These are phyloP conservation scores for Lepus timidus DNA, from an alignment of 2,113 vertebrate genomes.

Conservation along the genomic window DNA sequence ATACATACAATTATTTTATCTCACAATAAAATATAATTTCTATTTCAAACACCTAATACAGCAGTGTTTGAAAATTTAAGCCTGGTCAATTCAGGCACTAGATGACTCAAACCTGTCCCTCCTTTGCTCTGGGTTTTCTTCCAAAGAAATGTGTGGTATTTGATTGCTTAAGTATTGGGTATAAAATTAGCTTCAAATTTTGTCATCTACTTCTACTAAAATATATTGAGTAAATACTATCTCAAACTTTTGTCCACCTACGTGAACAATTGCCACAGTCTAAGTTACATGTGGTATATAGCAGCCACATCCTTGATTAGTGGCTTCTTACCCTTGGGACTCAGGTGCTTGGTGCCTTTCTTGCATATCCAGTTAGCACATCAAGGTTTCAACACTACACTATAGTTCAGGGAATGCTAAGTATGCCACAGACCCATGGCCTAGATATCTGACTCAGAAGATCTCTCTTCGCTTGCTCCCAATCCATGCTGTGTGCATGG, in stretches of 20 bases:
- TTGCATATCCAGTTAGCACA: too few relatives aligned
- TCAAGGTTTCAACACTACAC: not conserved
- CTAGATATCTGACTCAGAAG: not conserved
- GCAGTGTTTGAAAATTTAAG: not conserved
- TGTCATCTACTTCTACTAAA: not conserved
- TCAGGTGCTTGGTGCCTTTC: not conserved
- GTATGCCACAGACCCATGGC: too few relatives aligned
- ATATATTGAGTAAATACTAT: not conserved
- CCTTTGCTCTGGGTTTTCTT: not conserved
- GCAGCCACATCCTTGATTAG: not conserved
- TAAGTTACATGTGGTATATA: not conserved
- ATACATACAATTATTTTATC: not conserved
- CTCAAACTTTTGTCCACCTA: not conserved
- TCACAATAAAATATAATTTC: not conserved
- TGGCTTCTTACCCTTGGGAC: not conserved
- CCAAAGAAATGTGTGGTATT: not conserved
- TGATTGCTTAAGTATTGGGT: not conserved
- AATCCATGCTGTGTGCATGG: accelerated
- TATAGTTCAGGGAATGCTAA: not conserved
- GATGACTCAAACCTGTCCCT: not conserved
- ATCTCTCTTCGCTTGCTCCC: not conserved
- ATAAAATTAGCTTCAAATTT: not conserved
- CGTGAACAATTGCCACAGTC: not conserved
- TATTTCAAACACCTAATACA: not conserved
- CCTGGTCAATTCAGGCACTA: not conserved